Evolutionary conservation across 2,113 vertebrate genomes (phyloP).

Genomic region (Takifugu bimaculatus): DNA sequence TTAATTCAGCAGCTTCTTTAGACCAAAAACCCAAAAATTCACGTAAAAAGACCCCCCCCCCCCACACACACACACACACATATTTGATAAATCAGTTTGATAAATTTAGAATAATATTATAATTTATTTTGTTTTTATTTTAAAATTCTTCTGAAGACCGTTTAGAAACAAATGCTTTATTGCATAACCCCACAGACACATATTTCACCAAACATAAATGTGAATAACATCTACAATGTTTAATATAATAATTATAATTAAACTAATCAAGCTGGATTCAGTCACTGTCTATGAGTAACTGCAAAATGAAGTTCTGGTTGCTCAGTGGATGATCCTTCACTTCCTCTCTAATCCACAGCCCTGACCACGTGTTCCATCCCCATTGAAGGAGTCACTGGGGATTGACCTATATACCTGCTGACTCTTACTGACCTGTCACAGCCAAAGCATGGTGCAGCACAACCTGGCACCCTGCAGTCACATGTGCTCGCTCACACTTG

Average conservation of each 20-base stretch:
- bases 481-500: conserved; percentile 57
- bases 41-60: no score
- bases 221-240: neutral
- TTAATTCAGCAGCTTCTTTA: no score
- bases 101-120: no score
- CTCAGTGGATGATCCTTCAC: conserved; percentile 75
- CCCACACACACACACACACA: no score
- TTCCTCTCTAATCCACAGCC: conserved; percentile 75
- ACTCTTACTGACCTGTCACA: conserved; percentile 67
- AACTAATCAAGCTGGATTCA: neutral
- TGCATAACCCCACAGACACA: no score
- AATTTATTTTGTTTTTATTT: no score
- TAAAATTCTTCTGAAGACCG: no score
- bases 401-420: conserved; percentile 77
- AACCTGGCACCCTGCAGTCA: conserved; percentile 42
- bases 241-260: conserved; percentile 6
- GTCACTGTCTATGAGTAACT: conserved; percentile 22
- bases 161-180: no score
- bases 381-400: conserved; percentile 74
- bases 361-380: conserved; percentile 68
- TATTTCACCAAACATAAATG: neutral
- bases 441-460: conserved; percentile 26
- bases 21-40: no score
- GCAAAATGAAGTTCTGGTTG: conserved; percentile 47
- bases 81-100: no score